Base-by-base conservation (phyloP, 2,888 invertebrate genomes). In the Leuctra nigra region DNA sequence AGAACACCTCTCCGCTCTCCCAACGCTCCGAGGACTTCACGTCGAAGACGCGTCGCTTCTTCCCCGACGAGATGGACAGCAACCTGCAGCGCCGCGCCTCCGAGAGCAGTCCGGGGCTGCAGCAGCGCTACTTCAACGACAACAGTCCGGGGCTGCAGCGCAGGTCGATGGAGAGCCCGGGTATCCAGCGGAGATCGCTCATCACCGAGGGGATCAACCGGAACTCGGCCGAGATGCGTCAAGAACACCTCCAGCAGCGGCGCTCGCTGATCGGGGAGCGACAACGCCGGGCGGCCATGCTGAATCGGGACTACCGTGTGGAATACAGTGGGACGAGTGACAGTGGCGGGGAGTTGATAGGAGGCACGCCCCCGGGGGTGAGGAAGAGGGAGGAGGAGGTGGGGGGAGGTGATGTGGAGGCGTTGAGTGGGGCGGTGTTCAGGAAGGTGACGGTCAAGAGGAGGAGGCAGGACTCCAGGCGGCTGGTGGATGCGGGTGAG, bases 361-460 rank as follows among this genome's bases (percentile, higher is more conserved):
- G 55, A 11, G 59, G 55, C 4, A 57, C 59, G 6, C 59, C 59
- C 7, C 59, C 59, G 13, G 41, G 18, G 11, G 56, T 23, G 53
- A 56, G 9, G 46, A 56, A n/a, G 55, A 53, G 36, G 46, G 55
- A 7, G 6, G 44, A 44, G 44, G 23, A n/a, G 33, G 20, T 3
- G 14, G 6, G 16, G n/a, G 62, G 61, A 33, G 55, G 57, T 63
- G 78, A 78, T 61, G 74, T 77, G 72, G 82, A 83, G 66, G 80
- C 81, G 9, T 68, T 80, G 50, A 81, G 81, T 62, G 80, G 82
- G 4, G 79, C 79, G 1, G 79, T 83, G 9, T 84, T 84, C 65
- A 75, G 77, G 63, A 80, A 82, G 69, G 82, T 83, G 56, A 80
- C 82, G 59, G 79, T 83, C 29, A 75, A 81, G 65, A 75, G 81